These are phyloP conservation scores for Atherix ibis DNA, from an alignment of 2,888 invertebrate species.

Conservation along the genomic window DNA sequence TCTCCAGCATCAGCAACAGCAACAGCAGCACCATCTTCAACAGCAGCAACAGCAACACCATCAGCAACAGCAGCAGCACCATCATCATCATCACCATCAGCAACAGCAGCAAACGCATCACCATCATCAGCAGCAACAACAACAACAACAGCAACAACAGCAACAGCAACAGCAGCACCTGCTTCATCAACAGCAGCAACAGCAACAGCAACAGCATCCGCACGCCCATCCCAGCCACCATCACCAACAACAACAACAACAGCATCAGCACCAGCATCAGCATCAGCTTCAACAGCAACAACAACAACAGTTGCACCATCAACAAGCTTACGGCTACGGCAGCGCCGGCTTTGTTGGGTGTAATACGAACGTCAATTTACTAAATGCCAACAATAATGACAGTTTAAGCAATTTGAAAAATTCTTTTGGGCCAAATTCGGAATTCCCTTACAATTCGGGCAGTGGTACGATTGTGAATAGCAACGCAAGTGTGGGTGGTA, in stretches of 20 bases:
- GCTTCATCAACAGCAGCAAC: conserved; percentile 19
- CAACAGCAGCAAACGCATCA: too few relatives aligned
- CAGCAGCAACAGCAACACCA: conserved; percentile 8
- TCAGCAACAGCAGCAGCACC: conserved; percentile 6
- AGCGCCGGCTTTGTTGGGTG: too few relatives aligned
- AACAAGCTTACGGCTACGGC: conserved; percentile 7
- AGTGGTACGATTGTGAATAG: neutral
- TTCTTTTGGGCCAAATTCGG: conserved; percentile 31
- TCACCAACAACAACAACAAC: conserved; percentile 7
- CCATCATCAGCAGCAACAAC: conserved; percentile 19
- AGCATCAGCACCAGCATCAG: too few relatives aligned
- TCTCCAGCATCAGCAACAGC: conserved; percentile 18
- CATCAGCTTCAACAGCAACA: too few relatives aligned
- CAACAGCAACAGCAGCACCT: conserved; percentile 9
- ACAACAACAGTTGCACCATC: conserved; percentile 10
- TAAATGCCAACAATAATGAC: conserved; percentile 16
- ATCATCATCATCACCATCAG: too few relatives aligned
- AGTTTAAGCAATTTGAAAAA: conserved; percentile 30
- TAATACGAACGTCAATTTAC: conserved; percentile 12
- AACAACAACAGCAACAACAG: conserved; percentile 17
- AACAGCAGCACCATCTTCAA: conserved; percentile 17
- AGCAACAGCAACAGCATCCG: conserved; percentile 16
- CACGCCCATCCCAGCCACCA: conserved; percentile 16
- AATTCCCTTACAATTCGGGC: conserved; percentile 19
- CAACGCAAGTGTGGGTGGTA: neutral